Conservation (phyloP, 1,140 invertebrate species). For the Diploscapter pachys region DNA sequence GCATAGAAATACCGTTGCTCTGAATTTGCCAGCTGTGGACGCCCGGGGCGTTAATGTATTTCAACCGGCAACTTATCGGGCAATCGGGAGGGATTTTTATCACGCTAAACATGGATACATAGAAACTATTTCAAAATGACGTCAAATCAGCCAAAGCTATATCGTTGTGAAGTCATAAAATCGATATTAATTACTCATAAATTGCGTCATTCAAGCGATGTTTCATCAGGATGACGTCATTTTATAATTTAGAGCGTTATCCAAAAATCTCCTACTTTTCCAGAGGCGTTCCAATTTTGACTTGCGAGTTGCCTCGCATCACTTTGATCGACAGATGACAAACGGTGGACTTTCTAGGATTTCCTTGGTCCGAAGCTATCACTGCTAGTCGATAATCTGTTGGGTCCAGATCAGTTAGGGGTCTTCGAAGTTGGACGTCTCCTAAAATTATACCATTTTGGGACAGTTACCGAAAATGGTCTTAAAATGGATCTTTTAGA, state of each 20-base stretch:
- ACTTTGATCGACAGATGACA: constrained; percentile 43
- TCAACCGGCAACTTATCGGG: constrained; percentile 36
- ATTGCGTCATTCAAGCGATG: too few relatives aligned
- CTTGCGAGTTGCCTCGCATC: constrained; percentile 25
- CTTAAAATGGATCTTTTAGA: too few relatives aligned
- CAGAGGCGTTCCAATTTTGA: constrained; percentile 39
- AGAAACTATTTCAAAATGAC: too few relatives aligned
- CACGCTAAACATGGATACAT: background rate
- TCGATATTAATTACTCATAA: too few relatives aligned
- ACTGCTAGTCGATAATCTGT: constrained; percentile 33
- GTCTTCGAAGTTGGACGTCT: constrained; percentile 29
- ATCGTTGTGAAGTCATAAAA: too few relatives aligned
- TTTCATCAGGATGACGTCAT: too few relatives aligned
- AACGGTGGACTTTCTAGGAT: constrained; percentile 34
- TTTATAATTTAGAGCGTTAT: too few relatives aligned
- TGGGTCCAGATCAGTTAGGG: constrained; percentile 15
- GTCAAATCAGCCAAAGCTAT: too few relatives aligned
- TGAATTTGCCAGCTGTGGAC: constrained; percentile 38
- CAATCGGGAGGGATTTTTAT: constrained; percentile 8
- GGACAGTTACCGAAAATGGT: too few relatives aligned
- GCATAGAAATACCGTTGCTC: background rate
- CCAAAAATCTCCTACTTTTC: constrained; percentile 3
- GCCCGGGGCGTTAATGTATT: constrained; percentile 45
- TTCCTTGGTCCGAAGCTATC: constrained; percentile 50
- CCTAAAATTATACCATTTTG: background rate